Conservation (phyloP, 35 echinoderm and acorn worm genomes). For the Apostichopus parvimensis region DNA sequence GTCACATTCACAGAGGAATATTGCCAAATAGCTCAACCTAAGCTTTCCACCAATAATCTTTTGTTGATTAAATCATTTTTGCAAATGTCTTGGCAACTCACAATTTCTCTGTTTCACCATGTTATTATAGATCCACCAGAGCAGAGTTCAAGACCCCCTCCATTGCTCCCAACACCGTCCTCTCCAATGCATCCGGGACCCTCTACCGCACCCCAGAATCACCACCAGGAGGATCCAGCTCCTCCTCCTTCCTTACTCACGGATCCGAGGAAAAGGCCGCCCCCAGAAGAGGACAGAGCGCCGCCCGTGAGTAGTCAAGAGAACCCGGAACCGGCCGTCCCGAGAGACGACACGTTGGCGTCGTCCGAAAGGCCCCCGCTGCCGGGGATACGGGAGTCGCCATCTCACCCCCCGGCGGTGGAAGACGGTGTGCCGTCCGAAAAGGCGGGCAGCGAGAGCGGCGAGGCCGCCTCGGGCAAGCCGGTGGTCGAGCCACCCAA, state of each 20-base stretch:
- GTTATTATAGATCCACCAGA: neutral
- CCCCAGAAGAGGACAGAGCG: neutral
- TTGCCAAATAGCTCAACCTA: too few relatives aligned
- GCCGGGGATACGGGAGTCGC: neutral
- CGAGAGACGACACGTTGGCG: neutral
- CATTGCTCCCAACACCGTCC: conserved; percentile 22
- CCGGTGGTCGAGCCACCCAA: conserved; percentile 34
- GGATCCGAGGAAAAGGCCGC: neutral
- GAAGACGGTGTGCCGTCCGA: neutral
- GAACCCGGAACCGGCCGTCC: neutral
- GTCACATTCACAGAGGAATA: too few relatives aligned
- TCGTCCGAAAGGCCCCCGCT: neutral
- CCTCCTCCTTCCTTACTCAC: neutral
- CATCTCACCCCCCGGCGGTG: neutral
- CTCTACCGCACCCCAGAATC: neutral
- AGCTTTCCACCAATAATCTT: too few relatives aligned
- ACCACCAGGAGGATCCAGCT: neutral
- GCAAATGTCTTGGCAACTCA: too few relatives aligned
- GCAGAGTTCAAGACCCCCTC: conserved; percentile 16
- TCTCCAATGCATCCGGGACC: conserved; percentile 1
- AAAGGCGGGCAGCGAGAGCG: neutral
- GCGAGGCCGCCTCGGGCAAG: neutral
- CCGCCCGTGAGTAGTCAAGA: neutral
- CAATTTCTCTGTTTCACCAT: too few relatives aligned
- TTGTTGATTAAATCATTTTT: too few relatives aligned